A percentile compares a stretch with the other conserved stretches of the same genome.
Evolutionary conservation across 2,113 vertebrate genomes (phyloP).

Genomic region (Saccopteryx bilineata): DNA sequence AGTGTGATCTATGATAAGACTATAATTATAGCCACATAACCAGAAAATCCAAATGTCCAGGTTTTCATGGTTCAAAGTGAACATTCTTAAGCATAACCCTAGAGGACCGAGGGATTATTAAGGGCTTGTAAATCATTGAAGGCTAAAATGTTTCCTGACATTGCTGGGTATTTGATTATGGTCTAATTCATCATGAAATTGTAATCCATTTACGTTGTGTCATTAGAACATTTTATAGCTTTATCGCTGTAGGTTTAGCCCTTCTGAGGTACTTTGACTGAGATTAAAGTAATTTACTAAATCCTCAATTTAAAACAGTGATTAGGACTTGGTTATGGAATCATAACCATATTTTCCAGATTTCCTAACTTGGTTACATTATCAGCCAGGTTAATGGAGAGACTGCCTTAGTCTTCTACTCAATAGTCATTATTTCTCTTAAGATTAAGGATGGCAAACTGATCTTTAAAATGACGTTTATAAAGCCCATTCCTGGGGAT

Average conservation of each 20-base stretch:
- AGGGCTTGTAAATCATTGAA: not conserved
- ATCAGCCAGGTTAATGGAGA: not conserved
- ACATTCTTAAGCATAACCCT: not conserved
- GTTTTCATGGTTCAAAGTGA: not conserved
- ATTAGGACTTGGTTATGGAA: not conserved
- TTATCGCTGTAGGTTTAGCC: not conserved
- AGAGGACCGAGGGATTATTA: not conserved
- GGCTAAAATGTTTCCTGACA: not conserved
- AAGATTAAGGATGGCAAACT: not conserved
- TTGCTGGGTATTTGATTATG: not conserved
- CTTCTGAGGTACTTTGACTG: not conserved
- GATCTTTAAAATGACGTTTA: not conserved
- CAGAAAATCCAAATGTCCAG: not conserved
- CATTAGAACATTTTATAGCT: constrained; percentile 6
- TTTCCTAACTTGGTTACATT: not conserved
- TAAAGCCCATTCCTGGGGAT: not conserved
- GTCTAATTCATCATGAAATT: constrained; percentile 26
- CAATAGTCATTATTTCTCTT: not conserved
- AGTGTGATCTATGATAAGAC: constrained; percentile 28
- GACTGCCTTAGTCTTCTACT: not conserved
- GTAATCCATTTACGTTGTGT: constrained; percentile 27
- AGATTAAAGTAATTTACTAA: not conserved
- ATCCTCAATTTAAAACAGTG: not conserved
- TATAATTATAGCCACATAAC: constrained; percentile 45
- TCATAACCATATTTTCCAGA: not conserved